Evolutionary conservation across 2,113 vertebrate species (phyloP).

Genomic region (Balaeniceps rex): DNA sequence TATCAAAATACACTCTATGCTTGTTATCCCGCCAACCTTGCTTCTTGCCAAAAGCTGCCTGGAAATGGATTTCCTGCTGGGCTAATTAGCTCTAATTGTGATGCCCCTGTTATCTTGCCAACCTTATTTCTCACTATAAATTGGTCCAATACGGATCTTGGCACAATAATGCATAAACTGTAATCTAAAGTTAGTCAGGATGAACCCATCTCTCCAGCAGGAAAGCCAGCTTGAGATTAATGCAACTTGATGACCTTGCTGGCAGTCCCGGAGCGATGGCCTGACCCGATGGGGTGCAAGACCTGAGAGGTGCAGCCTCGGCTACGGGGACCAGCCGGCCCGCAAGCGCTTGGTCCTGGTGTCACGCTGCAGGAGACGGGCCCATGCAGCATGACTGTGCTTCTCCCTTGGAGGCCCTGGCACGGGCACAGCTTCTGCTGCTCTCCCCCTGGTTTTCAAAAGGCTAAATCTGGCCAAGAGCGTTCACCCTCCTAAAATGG

Average conservation of each 20-base stretch:
- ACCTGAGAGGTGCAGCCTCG: neutral
- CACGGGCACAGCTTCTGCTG: neutral
- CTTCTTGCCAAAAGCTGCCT: slow-evolving; percentile 64
- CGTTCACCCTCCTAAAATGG: slow-evolving; percentile 37
- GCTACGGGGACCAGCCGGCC: neutral
- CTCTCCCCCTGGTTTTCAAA: neutral
- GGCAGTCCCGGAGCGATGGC: neutral
- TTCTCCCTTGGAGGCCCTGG: slow-evolving; percentile 12
- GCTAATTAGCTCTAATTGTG: slow-evolving; percentile 67
- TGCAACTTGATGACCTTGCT: neutral
- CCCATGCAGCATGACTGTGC: accelerated
- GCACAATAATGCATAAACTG: neutral
- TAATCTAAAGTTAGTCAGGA: slow-evolving; percentile 14
- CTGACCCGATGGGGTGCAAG: neutral
- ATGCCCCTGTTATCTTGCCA: slow-evolving; percentile 66
- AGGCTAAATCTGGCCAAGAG: slow-evolving; percentile 1
- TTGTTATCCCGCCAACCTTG: slow-evolving; percentile 47
- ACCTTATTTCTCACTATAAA: slow-evolving; percentile 60
- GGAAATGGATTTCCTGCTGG: slow-evolving; percentile 69
- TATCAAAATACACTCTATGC: slow-evolving; percentile 58
- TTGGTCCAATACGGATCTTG: slow-evolving; percentile 52
- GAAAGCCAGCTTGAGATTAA: neutral
- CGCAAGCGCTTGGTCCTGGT: accelerated
- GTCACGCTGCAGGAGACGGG: neutral
- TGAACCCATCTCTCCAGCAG: neutral